Evolutionary conservation across 2,888 invertebrate species (phyloP).

Genomic region (Ichneumoninae sp.): DNA sequence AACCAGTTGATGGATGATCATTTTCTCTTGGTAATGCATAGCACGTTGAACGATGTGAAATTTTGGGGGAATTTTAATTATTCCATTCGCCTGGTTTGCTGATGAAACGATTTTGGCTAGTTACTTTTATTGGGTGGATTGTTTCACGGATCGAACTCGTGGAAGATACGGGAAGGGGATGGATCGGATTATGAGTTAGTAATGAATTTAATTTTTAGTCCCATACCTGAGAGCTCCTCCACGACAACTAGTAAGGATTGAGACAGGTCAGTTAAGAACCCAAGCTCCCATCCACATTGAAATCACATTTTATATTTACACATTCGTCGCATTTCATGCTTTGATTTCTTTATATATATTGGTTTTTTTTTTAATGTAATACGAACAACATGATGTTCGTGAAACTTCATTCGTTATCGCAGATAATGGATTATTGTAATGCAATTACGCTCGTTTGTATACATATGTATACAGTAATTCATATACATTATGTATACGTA

Average conservation of each 20-base stretch:
- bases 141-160: conserved; percentile 10
- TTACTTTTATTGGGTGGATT: background rate
- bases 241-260: conserved; percentile 80
- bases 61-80: background rate
- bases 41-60: conserved; percentile 15
- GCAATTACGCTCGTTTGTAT: conserved; percentile 55
- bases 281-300: conserved; percentile 80
- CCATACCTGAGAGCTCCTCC: conserved; percentile 82
- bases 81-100: background rate
- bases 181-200: conserved; percentile 48
- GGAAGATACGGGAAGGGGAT: conserved; percentile 46
- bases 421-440: conserved; percentile 64
- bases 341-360: conserved; percentile 17
- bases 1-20: conserved; percentile 2
- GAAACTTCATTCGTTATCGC: conserved; percentile 54
- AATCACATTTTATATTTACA: conserved; percentile 83
- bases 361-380: conserved; percentile 38
- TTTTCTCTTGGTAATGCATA: background rate
- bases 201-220: conserved; percentile 66
- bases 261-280: conserved; percentile 80
- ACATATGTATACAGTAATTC: conserved; percentile 48
- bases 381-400: conserved; percentile 55
- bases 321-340: conserved; percentile 74
- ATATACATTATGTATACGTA: conserved; percentile 63
- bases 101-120: background rate